Base-by-base conservation (phyloP, 1,140 invertebrate genomes). In the Plutomurus gul region DNA sequence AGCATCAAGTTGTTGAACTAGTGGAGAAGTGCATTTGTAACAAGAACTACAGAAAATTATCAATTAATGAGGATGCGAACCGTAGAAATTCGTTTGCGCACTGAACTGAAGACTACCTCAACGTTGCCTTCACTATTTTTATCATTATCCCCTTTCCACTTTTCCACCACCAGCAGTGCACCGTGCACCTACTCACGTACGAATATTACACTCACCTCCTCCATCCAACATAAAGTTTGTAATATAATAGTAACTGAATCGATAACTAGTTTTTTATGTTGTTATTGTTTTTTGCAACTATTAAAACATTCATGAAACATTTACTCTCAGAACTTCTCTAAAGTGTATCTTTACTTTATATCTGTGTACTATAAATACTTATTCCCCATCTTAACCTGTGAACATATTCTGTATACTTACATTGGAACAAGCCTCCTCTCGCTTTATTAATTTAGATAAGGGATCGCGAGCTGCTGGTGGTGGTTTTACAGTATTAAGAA, bases 61-160 rank as follows among this genome's bases (percentile, higher is more conserved):
- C 56, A 65, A 65, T 65, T 65, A 65, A 65, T 65, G 30, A 33
- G 30, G 16, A 33, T 33, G 56, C 56, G 13, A 65, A 65, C 56
- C 56, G 27, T 65, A 33, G 27, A n/a, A 33, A 65, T 65, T 65
- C 36, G 56, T n/a, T 65, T 30, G 56, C 25, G 56, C 56, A 36
- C 56, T 65, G 4, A 33, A n/a, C 30, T 30, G 27, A 16, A 8
- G 25, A 25, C n/a, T n/a, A n/a, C n/a, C n/a, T n/a, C n/a, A n/a
- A n/a, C n/a, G n/a, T n/a, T n/a, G n/a, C n/a, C n/a, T n/a, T n/a
- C n/a, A n/a, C n/a, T n/a, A n/a, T n/a, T n/a, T n/a, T n/a, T n/a
- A n/a, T n/a, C n/a, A n/a, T n/a, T n/a, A n/a, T n/a, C n/a, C n/a
- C n/a, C n/a, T n/a, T n/a, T n/a, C n/a, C n/a, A n/a, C n/a, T n/a